Conservation (phyloP, 2,888 invertebrate species). For the Unio delphinus region DNA sequence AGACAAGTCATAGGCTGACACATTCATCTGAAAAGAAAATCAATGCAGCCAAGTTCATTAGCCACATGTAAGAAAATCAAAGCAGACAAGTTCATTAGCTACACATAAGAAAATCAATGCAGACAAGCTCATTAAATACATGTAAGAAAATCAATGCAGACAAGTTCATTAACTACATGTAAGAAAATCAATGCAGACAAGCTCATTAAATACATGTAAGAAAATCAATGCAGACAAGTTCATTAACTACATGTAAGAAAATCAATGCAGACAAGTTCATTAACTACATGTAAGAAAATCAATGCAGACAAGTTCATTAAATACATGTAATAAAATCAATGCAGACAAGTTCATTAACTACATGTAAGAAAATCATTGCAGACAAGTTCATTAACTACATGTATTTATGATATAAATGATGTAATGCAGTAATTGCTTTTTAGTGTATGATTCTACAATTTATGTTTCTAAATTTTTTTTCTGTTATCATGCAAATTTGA, state of each 20-base stretch:
- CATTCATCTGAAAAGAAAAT: constrained; percentile 44
- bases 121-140: not conserved
- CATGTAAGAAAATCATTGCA: constrained; percentile 6
- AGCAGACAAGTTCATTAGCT: not conserved
- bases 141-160: not conserved
- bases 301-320: not conserved
- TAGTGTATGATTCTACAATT: not conserved
- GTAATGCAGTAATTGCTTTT: not conserved
- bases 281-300: not conserved
- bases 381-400: not conserved
- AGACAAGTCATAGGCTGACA: constrained; percentile 42
- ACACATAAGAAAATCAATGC: too few relatives aligned
- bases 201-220: not conserved
- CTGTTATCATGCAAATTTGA: too few relatives aligned
- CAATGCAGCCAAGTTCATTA: not conserved
- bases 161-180: not conserved
- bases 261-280: not conserved
- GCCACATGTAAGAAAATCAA: not conserved
- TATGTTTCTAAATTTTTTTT: too few relatives aligned
- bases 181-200: not conserved
- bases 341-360: not conserved
- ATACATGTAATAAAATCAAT: not conserved
- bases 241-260: not conserved
- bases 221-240: not conserved
- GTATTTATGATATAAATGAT: not conserved